Evolutionary conservation across 2,113 vertebrate species (phyloP).

Genomic region (Heterotilapia buettikoferi): DNA sequence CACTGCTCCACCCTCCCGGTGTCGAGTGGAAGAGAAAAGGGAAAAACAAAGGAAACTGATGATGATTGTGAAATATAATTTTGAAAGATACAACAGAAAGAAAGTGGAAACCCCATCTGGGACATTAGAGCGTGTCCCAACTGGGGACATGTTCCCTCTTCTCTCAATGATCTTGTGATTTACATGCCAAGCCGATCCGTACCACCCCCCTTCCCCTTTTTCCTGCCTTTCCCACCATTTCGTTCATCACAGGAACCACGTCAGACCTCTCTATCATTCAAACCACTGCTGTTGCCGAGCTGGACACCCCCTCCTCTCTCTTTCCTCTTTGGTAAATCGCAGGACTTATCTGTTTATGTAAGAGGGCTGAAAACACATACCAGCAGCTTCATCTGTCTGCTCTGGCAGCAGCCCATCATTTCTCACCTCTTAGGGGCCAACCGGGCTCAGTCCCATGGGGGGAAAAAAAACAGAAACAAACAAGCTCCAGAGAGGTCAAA

Average conservation of each 20-base stretch:
- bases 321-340: neutral
- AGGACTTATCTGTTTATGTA: constrained; percentile 34
- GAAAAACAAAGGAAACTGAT: neutral
- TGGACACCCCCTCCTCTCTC: neutral
- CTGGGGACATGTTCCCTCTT: neutral
- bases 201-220: neutral
- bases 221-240: neutral
- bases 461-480: neutral
- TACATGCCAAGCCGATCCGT: neutral
- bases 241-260: neutral
- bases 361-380: constrained; percentile 36
- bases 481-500: neutral
- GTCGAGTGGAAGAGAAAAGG: neutral
- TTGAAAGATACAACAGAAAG: neutral
- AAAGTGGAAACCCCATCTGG: neutral
- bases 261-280: neutral
- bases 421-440: neutral
- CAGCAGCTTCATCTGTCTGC: constrained; percentile 19
- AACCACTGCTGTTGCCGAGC: neutral
- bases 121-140: neutral
- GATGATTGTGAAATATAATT: neutral
- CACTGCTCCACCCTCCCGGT: neutral
- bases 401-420: constrained; percentile 7
- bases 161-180: neutral
- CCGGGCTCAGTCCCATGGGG: neutral